phyloP scores from a whole-genome alignment of 2,888 invertebrate genomes.

The Rhorus exstirpatorius region DNA sequence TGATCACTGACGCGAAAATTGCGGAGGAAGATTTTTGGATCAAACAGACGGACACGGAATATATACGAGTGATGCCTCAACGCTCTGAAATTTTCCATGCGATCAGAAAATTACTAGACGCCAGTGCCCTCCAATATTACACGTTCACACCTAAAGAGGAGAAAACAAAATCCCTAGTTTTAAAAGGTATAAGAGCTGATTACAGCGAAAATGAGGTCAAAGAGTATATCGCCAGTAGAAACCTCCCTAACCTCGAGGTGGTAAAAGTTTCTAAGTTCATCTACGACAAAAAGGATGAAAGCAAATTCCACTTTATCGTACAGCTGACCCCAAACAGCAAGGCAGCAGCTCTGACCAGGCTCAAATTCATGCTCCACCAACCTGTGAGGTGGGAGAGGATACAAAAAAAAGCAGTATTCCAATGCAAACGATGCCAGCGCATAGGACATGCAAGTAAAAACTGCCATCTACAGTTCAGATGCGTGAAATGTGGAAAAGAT shows the following conservation, averaged over 20 bases:
- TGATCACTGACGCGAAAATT: background rate
- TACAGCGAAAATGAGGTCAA: background rate
- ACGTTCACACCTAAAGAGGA: conserved; percentile 28
- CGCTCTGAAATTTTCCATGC: background rate
- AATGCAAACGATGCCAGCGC: conserved; percentile 57
- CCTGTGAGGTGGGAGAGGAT: conserved; percentile 48
- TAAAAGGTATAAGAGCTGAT: conserved; percentile 41
- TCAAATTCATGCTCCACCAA: conserved; percentile 37
- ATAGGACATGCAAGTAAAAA: conserved; percentile 58
- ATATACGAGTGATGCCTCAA: conserved; percentile 1
- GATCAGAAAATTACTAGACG: conserved; percentile 26
- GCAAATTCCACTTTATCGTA: no score
- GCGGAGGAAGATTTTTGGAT: conserved; percentile 20
- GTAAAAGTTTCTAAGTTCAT: background rate
- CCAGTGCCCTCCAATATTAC: conserved; percentile 9
- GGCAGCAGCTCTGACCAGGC: background rate
- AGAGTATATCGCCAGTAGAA: background rate
- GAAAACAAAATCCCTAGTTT: conserved; percentile 34
- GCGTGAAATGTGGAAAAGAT: conserved; percentile 52
- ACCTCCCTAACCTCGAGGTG: background rate
- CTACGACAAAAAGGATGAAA: background rate
- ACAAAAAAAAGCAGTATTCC: conserved; percentile 10
- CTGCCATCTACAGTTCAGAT: conserved; percentile 40
- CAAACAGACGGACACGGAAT: conserved; percentile 3
- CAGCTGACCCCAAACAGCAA: background rate